phyloP scores from a whole-genome alignment of 2,888 invertebrate species.

The Cremastobaeus sp. region DNA sequence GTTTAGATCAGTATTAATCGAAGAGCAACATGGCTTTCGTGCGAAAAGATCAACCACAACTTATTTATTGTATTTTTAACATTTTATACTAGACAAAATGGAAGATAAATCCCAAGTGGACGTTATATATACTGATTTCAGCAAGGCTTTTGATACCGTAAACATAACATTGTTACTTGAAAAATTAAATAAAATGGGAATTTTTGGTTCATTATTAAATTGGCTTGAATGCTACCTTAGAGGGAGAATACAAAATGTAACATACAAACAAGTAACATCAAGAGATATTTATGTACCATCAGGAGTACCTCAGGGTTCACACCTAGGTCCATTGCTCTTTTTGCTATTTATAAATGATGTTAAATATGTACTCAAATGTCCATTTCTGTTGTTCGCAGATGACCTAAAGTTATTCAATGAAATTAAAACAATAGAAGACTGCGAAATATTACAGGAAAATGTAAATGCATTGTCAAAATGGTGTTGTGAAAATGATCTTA shows the following conservation, averaged over 20 bases:
- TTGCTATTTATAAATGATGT: slow-evolving; percentile 3
- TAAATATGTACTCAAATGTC: neutral
- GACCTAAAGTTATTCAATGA: neutral
- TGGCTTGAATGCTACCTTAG: neutral
- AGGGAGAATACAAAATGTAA: neutral
- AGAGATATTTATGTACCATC: neutral
- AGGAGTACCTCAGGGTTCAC: neutral
- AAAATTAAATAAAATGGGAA: neutral
- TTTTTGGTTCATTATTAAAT: neutral
- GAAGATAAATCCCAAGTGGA: too few species aligned
- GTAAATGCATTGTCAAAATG: neutral
- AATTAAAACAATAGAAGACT: neutral
- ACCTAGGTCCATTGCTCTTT: neutral
- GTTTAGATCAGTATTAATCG: neutral
- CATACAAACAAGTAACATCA: neutral
- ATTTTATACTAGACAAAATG: neutral
- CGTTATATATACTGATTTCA: neutral
- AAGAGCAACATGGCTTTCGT: slow-evolving; percentile 1
- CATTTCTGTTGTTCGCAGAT: neutral
- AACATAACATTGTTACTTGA: neutral
- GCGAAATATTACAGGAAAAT: neutral
- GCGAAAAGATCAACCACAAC: neutral
- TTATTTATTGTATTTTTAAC: neutral
- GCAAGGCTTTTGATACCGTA: neutral
- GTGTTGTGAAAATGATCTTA: neutral